These are phyloP conservation scores for Drosophila pseudotakahashii DNA, from an alignment of 2,888 invertebrate species.

Conservation along the genomic window DNA sequence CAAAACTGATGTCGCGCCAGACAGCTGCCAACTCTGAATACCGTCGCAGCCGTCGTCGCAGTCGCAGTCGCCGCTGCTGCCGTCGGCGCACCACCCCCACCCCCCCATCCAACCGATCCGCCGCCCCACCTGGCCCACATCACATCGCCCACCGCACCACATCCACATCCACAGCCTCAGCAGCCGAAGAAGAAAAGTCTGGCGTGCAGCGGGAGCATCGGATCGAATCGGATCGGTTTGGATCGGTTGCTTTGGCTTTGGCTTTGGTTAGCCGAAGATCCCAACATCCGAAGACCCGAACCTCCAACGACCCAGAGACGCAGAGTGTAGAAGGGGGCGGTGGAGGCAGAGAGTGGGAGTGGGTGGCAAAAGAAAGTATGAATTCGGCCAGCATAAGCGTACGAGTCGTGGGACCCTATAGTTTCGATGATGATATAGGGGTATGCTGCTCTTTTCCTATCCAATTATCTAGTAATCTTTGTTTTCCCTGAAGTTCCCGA, in stretches of 20 bases:
- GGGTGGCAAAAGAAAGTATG: slow-evolving; percentile 51
- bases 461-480: no score
- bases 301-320: slow-evolving; percentile 1
- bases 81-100: slow-evolving; percentile 7
- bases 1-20: slow-evolving; percentile 84
- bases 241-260: slow-evolving; percentile 16
- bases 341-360: slow-evolving; percentile 59
- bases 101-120: slow-evolving; percentile 3
- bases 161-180: neutral
- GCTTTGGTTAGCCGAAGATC: slow-evolving; percentile 15
- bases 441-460: neutral
- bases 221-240: slow-evolving; percentile 42
- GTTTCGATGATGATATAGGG: neutral
- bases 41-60: slow-evolving; percentile 61
- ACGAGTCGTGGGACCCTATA: slow-evolving; percentile 20
- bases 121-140: slow-evolving; percentile 38
- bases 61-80: slow-evolving; percentile 18
- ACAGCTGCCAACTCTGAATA: slow-evolving; percentile 50
- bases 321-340: slow-evolving; percentile 18
- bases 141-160: slow-evolving; percentile 44
- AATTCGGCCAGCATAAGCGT: slow-evolving; percentile 59
- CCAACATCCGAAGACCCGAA: slow-evolving; percentile 18
- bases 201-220: slow-evolving; percentile 53
- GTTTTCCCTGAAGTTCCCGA: no score
- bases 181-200: slow-evolving; percentile 21